Percentiles rank a stretch among this genome's conserved stretches.
phyloP scores from a whole-genome alignment of 2,797 vertebrate genomes.

The Gymnoscopelus braueri region DNA sequence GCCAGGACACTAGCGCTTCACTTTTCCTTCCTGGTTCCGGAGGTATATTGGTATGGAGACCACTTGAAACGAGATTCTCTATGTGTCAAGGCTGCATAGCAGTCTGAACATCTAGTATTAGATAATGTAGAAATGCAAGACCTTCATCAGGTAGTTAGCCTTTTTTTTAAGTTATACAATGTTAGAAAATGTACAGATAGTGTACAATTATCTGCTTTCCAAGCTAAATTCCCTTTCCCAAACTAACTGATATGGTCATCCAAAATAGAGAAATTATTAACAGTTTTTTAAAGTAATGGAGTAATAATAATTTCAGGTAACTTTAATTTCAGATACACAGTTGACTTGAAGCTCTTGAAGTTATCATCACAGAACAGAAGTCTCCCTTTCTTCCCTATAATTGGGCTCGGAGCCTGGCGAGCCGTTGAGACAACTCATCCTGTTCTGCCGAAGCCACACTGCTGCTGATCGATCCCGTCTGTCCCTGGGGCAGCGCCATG shows the following conservation, averaged over 20 bases:
- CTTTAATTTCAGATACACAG: constrained; percentile 49
- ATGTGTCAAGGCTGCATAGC: too few relatives aligned
- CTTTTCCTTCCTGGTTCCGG: too few relatives aligned
- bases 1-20: too few relatives aligned
- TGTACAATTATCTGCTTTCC: constrained; percentile 51
- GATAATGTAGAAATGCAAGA: too few relatives aligned
- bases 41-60: too few relatives aligned
- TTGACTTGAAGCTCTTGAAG: constrained; percentile 5
- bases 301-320: constrained; percentile 14
- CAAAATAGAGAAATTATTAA: constrained; percentile 27
- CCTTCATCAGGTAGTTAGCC: too few relatives aligned
- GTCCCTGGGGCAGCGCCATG: constrained; percentile 97
- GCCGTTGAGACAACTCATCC: constrained; percentile 85
- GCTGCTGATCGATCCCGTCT: constrained; percentile 91
- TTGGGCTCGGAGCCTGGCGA: constrained; percentile 83
- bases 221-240: constrained; percentile 45
- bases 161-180: constrained; percentile 57
- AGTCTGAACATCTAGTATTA: too few relatives aligned
- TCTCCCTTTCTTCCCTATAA: constrained; percentile 53
- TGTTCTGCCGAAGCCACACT: constrained; percentile 94
- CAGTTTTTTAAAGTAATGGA: constrained; percentile 16
- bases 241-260: constrained; percentile 35
- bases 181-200: constrained; percentile 31
- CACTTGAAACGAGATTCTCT: too few relatives aligned
- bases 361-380: constrained; percentile 8